A percentile compares a stretch with the other conserved stretches of the same genome.
Conservation (phyloP, 30 jellyfish, hydroid and myxozoan species). For the Chrysaora quinquecirrha region DNA sequence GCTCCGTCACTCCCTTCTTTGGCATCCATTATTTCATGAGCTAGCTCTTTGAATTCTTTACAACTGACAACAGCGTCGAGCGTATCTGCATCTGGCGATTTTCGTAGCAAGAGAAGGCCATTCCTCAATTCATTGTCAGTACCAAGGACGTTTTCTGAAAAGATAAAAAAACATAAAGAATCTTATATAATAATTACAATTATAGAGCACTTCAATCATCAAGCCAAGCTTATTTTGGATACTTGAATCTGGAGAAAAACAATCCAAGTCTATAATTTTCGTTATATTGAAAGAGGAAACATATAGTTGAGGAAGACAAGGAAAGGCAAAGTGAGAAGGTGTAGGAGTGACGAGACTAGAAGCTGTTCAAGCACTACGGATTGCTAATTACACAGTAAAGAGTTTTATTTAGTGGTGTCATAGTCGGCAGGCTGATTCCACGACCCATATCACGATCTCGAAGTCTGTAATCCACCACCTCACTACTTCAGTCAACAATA, state of each 20-base stretch:
- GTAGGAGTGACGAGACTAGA: neutral
- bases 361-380: neutral
- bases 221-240: neutral
- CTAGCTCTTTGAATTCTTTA: conserved; percentile 9
- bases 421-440: neutral
- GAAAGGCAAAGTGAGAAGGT: neutral
- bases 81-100: conserved; percentile 14
- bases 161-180: neutral
- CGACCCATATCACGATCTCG: neutral
- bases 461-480: neutral
- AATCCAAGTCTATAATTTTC: neutral
- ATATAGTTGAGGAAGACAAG: conserved; percentile 4
- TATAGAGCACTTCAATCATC: neutral
- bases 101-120: conserved; percentile 8
- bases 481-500: conserved; percentile 8
- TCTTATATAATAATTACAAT: neutral
- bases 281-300: neutral
- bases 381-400: neutral
- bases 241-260: neutral
- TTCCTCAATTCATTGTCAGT: conserved; percentile 14
- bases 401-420: conserved; percentile 1
- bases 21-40: conserved; percentile 11
- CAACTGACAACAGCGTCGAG: conserved; percentile 9
- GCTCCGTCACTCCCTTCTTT: conserved; percentile 6
- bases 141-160: conserved; percentile 2